These are phyloP conservation scores for Enoplosus armatus DNA, from an alignment of 2,797 vertebrate species.

Conservation along the genomic window DNA sequence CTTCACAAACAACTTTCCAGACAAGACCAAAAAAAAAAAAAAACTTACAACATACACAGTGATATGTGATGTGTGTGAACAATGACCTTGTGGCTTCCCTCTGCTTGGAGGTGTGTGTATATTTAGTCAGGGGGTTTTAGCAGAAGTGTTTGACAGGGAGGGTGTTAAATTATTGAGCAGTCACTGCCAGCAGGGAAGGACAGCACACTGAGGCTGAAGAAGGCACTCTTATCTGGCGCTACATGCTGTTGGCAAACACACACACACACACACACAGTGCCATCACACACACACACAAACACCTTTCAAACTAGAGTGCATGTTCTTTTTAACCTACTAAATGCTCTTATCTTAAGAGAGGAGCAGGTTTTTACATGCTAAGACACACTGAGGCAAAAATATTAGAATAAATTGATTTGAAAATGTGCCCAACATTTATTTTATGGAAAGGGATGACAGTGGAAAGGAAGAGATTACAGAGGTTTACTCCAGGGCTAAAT, in stretches of 20 bases:
- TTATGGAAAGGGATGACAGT: slow-evolving; percentile 20
- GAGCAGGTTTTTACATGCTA: slow-evolving; percentile 5
- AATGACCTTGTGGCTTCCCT: slow-evolving; percentile 55
- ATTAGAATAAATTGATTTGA: slow-evolving; percentile 17
- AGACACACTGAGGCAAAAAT: slow-evolving; percentile 16
- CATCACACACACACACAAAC: slow-evolving; percentile 16
- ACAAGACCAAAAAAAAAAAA: slow-evolving; percentile 16
- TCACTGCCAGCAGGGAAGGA: slow-evolving; percentile 57
- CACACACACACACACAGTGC: not conserved
- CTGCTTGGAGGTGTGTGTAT: slow-evolving; percentile 54
- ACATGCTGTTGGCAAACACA: slow-evolving; percentile 48
- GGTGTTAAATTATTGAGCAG: slow-evolving; percentile 73
- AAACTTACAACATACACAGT: slow-evolving; percentile 14
- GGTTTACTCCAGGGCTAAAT: slow-evolving; percentile 52
- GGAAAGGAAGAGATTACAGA: slow-evolving; percentile 45
- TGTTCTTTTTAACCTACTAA: slow-evolving; percentile 16
- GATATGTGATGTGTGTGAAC: slow-evolving; percentile 16
- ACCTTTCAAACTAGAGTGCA: not conserved
- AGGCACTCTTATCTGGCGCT: slow-evolving; percentile 55
- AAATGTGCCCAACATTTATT: slow-evolving; percentile 35
- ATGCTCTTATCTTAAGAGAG: slow-evolving; percentile 15
- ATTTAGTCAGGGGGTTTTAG: slow-evolving; percentile 65
- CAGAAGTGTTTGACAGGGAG: slow-evolving; percentile 57
- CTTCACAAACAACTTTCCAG: slow-evolving; percentile 44
- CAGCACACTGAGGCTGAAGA: slow-evolving; percentile 51